Evolutionary conservation across 1,140 invertebrate species (phyloP).

Genomic region (Drosophila lini): DNA sequence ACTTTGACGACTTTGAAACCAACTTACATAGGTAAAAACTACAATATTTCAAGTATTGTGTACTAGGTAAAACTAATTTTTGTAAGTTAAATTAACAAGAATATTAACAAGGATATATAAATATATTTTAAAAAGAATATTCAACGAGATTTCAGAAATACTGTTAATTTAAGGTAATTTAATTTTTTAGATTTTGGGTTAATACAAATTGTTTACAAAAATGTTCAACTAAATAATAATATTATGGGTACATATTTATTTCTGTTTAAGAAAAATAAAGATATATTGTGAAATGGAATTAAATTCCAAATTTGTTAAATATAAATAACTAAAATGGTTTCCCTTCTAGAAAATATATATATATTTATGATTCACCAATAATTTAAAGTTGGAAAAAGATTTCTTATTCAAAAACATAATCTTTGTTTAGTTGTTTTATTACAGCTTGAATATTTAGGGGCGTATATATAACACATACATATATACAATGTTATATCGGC

Average conservation of each 20-base stretch:
- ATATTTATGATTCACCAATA: no score
- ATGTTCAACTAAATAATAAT: no score
- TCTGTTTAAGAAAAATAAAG: neutral
- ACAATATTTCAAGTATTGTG: neutral
- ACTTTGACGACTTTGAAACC: neutral
- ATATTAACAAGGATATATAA: no score
- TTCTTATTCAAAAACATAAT: neutral
- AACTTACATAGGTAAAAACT: neutral
- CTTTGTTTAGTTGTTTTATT: neutral
- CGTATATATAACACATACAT: neutral
- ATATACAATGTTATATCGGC: constrained; percentile 3
- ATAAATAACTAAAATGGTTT: no score
- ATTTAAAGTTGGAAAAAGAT: neutral
- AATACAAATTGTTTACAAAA: neutral
- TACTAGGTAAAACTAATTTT: neutral
- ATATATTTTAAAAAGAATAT: neutral
- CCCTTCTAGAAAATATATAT: no score
- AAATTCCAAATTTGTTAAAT: no score
- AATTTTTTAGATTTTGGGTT: neutral
- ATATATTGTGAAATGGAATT: no score
- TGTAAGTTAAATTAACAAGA: neutral
- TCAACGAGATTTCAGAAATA: neutral
- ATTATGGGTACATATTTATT: no score
- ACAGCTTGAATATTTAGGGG: neutral
- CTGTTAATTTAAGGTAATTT: neutral